Conservation (phyloP, 1,140 invertebrate genomes). For the Nymphalis io region DNA sequence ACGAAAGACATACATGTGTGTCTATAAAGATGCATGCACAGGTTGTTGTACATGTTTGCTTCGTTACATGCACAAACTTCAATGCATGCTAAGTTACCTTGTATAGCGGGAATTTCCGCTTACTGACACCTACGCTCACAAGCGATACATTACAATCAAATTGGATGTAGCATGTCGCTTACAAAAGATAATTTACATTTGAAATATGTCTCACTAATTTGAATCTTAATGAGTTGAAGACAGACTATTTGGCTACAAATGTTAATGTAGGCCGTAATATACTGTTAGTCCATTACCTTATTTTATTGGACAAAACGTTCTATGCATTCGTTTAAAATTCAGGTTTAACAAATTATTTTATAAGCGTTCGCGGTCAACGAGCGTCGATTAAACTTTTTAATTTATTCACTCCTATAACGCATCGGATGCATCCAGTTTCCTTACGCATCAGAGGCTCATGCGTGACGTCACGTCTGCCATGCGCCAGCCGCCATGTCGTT, state of each 20-base stretch:
- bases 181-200: conserved; percentile 26
- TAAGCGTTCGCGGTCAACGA: not conserved
- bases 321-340: conserved; percentile 1
- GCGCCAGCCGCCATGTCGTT: conserved; percentile 57
- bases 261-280: not conserved
- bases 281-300: conserved; percentile 4
- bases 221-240: conserved; percentile 17
- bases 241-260: conserved; percentile 7
- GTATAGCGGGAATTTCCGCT: not conserved
- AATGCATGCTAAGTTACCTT: not conserved
- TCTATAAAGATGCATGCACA: not conserved
- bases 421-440: conserved; percentile 51
- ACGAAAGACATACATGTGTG: too few relatives aligned
- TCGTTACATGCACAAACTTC: not conserved
- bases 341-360: not conserved
- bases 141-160: conserved; percentile 10
- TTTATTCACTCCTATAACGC: conserved; percentile 45
- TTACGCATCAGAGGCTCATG: conserved; percentile 60
- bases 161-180: not conserved
- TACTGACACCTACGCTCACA: conserved; percentile 1
- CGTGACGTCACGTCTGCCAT: conserved; percentile 65
- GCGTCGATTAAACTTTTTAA: conserved; percentile 20
- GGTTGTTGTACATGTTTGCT: not conserved
- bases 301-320: not conserved
- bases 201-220: conserved; percentile 23